Evolutionary conservation across 2,888 invertebrate species (phyloP).

Genomic region (Elysia crispata): DNA sequence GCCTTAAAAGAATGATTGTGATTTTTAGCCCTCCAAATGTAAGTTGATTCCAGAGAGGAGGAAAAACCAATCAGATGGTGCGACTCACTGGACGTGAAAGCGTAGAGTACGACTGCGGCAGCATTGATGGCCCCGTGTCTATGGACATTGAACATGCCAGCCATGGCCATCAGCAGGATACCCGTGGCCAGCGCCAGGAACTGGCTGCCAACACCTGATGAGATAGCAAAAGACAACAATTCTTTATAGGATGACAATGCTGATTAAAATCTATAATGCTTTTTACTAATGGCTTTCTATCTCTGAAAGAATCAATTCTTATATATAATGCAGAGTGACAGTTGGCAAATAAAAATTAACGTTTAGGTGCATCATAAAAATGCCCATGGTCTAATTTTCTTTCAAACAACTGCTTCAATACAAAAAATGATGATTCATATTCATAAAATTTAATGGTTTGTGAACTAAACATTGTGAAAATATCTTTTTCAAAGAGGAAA

Average conservation of each 20-base stretch:
- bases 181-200: conserved; percentile 79
- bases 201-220: conserved; percentile 79
- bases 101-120: conserved; percentile 79
- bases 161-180: conserved; percentile 78
- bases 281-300: too few relatives aligned
- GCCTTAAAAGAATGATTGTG: neutral
- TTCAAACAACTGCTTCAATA: too few relatives aligned
- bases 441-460: too few relatives aligned
- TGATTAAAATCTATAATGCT: too few relatives aligned
- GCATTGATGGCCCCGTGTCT: conserved; percentile 79
- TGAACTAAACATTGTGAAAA: neutral
- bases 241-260: too few relatives aligned
- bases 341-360: too few relatives aligned
- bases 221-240: neutral
- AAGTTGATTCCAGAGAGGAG: neutral
- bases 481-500: neutral
- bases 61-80: neutral
- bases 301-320: too few relatives aligned
- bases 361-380: too few relatives aligned
- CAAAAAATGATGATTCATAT: too few relatives aligned
- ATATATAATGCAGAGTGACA: too few relatives aligned
- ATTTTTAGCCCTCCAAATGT: neutral
- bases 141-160: conserved; percentile 79
- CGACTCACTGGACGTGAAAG: conserved; percentile 78
- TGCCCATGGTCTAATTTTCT: too few relatives aligned